These are phyloP conservation scores for Pollimyrus isidori DNA, from an alignment of 2,113 vertebrate species.

Conservation along the genomic window DNA sequence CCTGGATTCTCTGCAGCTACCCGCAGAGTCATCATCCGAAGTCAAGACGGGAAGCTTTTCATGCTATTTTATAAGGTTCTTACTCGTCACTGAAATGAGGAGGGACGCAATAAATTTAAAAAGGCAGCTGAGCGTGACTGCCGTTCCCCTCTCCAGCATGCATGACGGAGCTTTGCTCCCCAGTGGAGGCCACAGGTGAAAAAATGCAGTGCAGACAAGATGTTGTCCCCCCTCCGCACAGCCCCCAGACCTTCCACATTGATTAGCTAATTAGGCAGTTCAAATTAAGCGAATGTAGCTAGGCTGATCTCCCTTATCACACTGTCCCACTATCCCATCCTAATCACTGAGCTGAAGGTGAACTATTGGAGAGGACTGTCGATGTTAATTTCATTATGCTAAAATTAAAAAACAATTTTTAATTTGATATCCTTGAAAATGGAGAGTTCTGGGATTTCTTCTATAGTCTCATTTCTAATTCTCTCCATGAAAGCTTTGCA, in stretches of 20 bases:
- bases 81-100: neutral
- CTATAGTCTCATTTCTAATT: neutral
- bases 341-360: neutral
- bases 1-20: neutral
- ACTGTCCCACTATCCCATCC: neutral
- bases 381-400: neutral
- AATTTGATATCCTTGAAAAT: neutral
- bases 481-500: neutral
- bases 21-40: no score
- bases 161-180: neutral
- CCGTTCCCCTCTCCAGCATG: neutral
- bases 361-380: neutral
- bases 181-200: neutral
- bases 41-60: neutral
- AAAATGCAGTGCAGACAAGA: neutral
- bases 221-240: neutral
- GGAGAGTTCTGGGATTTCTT: neutral
- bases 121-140: neutral
- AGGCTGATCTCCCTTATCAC: conserved; percentile 17
- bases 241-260: neutral
- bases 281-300: neutral
- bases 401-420: neutral
- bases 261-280: neutral
- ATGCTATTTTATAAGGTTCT: neutral
- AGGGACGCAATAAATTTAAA: neutral